Base-by-base conservation (phyloP, 64 coral and sea anemone genomes). In the Dendronephthya gigantea region DNA sequence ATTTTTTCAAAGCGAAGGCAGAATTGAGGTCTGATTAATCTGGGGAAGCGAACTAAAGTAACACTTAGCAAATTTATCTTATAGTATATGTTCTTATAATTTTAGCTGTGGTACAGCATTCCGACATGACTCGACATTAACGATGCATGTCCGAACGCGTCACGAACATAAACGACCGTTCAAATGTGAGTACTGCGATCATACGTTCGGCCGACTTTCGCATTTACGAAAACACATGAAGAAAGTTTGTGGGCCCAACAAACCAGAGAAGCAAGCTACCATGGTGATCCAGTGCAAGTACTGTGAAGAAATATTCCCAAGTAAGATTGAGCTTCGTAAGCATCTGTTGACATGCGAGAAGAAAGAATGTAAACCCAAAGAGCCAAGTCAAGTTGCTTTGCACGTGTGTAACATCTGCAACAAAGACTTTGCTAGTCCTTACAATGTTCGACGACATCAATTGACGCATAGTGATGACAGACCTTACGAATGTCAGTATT, bases 51-150 rank as follows among this genome's bases (percentile, higher is more conserved):
- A n/a, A n/a, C n/a, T n/a, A n/a, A n/a, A n/a, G n/a, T n/a, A n/a
- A n/a, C n/a, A n/a, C n/a, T n/a, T n/a, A n/a, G n/a, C n/a, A n/a
- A n/a, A 35, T 52, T 86, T 7, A 23, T 3, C 47, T 6, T 29
- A 82, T 5, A 33, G 1, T 58, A 4, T 75, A 33, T 83, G 11
- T 0, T 65, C 2, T 82, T 0, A 35, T 59, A 38, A n/a, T 13
- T 86, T 13, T 48, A 98, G 95, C 55, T 98, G 95, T 90, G 92
- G 90, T 35, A 84, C 93, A 19, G 49, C 95, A 37, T 98, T 98
- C 87, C 95, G 95, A 25, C 95, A 98, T 85, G 95, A 98, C 68
- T 98, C 95, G 72, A 98, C 95, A n/a, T 84, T 98, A 23, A 98
- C 95, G 14, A 98, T 98, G 95, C 95, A 98, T 31, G 85, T 98